Base-by-base conservation (phyloP, 1,140 invertebrate species). In the Eciton burchellii region DNA sequence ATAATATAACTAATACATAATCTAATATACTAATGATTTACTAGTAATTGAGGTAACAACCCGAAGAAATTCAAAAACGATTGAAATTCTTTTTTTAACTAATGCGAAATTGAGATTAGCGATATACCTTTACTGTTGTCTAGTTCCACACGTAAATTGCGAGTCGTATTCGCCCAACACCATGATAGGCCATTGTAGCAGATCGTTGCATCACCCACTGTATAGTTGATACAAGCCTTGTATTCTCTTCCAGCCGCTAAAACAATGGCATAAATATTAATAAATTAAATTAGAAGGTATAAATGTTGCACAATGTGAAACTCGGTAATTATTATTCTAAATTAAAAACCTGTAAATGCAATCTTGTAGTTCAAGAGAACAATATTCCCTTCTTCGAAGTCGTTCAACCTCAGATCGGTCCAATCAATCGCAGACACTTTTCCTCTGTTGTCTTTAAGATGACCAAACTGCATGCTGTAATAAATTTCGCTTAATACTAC, bases 171-270 rank as follows among this genome's bases (percentile, higher is more conserved):
- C 45, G 65, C 4, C 43, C 81, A 84, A 66, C 84, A 43, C 87
- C 90, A 89, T 29, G 89, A 89, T 45, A 90, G 83, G 8, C 91
- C 91, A 14, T 89, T 76, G 63, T 88, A 89, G 0, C 88, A 81
- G 5, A 49, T 86, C 54, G 81, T 66, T 35, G 57, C 35, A 29
- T 52, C 68, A n/a, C 76, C 21, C 3, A 68, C 63, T 0, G 9
- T 41, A 2, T 76, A 35, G 29, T 79, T 86, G n/a, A 86, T 29
- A 26, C 60, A 0, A 11, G 82, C 65, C 52, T 85, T 56, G 26
- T 89, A 88, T 8, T 29, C 60, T 59, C 57, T 87, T n/a, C 68
- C 72, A 16, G 59, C 71, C 24, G 85, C 89, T 91, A 21, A 77
- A 87, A 86, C 11, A 65, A 19, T 73, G 14, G 14, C n/a, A 24